A percentile compares a stretch with the other conserved stretches of the same genome.
Conservation (phyloP, 92 coral and sea anemone genomes). For the Meandrina meandrites region DNA sequence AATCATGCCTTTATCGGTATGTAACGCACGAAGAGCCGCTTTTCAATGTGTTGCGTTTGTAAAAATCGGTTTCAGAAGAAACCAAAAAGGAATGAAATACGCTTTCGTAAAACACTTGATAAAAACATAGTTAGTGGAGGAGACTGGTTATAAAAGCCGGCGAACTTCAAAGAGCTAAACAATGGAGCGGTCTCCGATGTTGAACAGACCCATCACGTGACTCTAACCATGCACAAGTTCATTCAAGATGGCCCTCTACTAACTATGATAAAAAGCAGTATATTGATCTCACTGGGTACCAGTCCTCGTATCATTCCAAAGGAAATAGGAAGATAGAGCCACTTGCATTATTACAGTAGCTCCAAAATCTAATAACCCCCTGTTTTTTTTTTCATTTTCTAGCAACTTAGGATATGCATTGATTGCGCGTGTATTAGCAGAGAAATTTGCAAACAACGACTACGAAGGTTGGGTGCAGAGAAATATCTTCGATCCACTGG, state of each 20-base stretch:
- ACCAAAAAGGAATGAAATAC: not conserved
- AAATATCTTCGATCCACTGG: constrained; percentile 74
- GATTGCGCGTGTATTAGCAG: constrained; percentile 75
- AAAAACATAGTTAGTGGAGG: no score
- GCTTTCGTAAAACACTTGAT: not conserved
- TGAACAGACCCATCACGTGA: no score
- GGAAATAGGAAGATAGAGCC: not conserved
- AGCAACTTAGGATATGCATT: constrained; percentile 94
- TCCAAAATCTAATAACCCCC: not conserved
- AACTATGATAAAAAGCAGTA: no score
- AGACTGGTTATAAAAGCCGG: no score
- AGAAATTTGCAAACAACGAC: constrained; percentile 74
- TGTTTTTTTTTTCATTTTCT: not conserved
- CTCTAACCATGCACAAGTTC: no score
- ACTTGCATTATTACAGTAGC: not conserved
- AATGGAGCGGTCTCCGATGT: no score
- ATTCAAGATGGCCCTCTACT: no score
- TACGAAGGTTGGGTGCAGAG: constrained; percentile 84
- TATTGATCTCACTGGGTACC: not conserved
- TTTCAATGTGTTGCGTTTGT: no score
- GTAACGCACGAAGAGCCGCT: no score
- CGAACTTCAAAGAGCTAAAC: no score
- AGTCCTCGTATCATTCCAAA: not conserved
- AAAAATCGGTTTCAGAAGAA: not conserved
- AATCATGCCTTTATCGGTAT: no score